These are phyloP conservation scores for Scophthalmus maximus DNA, from an alignment of 2,113 vertebrate species.

Conservation along the genomic window DNA sequence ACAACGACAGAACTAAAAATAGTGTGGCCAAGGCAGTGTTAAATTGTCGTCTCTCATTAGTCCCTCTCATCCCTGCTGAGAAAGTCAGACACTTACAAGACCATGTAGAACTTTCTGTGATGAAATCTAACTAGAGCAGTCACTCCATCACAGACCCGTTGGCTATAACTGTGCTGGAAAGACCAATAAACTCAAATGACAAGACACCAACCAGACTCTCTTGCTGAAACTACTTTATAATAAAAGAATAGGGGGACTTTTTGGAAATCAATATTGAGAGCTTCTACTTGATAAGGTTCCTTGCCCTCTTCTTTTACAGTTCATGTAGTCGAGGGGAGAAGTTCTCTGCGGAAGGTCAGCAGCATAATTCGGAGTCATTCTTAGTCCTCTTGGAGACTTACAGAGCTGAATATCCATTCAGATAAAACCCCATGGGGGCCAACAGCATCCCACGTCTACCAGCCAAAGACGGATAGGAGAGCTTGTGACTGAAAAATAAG, in stretches of 20 bases:
- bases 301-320: constrained; percentile 24
- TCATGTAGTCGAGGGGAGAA: constrained; percentile 37
- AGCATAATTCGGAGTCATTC: constrained; percentile 38
- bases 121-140: constrained; percentile 54
- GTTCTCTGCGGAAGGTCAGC: constrained; percentile 45
- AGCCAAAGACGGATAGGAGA: neutral
- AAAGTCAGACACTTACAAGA: constrained; percentile 48
- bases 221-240: constrained; percentile 29
- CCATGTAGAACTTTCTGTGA: constrained; percentile 47
- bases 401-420: constrained; percentile 45
- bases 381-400: constrained; percentile 39
- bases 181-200: constrained; percentile 58
- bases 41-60: constrained; percentile 47
- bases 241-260: constrained; percentile 52
- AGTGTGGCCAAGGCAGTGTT: constrained; percentile 16
- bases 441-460: neutral
- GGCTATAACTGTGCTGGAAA: constrained; percentile 44
- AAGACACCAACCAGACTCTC: constrained; percentile 35
- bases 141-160: constrained; percentile 19
- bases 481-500: neutral
- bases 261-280: constrained; percentile 54
- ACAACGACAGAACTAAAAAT: constrained; percentile 24
- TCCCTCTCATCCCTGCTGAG: constrained; percentile 20
- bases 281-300: constrained; percentile 45
- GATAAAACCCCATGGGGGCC: constrained; percentile 41